Evolutionary conservation across 2,113 vertebrate species (phyloP).

Genomic region (Melanotaenia duboulayi): DNA sequence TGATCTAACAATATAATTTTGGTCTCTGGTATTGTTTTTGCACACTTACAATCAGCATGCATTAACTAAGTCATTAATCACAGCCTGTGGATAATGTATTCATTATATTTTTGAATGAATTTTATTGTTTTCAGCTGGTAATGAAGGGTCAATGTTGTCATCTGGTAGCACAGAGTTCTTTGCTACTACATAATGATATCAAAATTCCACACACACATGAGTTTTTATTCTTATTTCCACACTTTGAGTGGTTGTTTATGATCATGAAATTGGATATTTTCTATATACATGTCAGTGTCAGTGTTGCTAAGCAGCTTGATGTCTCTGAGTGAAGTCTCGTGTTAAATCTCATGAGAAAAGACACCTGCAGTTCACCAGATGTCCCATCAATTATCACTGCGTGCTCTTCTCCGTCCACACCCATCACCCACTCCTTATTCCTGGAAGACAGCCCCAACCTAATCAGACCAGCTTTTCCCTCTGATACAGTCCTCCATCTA

Average conservation of each 20-base stretch:
- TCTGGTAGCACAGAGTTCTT: neutral
- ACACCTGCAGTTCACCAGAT: constrained; percentile 84
- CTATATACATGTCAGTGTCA: neutral
- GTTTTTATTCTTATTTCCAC: too few relatives aligned
- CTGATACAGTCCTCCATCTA: neutral
- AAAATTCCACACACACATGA: neutral
- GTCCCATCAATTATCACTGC: constrained; percentile 82
- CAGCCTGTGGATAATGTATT: neutral
- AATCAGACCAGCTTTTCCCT: constrained; percentile 39
- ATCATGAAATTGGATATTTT: neutral
- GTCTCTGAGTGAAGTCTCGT: constrained; percentile 80
- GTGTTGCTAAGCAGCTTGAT: constrained; percentile 73
- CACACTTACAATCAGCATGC: neutral
- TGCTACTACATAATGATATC: neutral
- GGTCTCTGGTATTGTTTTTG: constrained; percentile 15
- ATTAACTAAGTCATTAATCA: neutral
- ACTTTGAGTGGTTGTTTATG: too few relatives aligned
- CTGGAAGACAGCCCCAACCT: constrained; percentile 37
- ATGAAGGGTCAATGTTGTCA: neutral
- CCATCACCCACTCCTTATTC: constrained; percentile 55
- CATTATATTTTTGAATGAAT: neutral
- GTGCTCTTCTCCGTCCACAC: constrained; percentile 47
- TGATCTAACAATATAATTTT: constrained; percentile 17
- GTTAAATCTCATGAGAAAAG: constrained; percentile 76
- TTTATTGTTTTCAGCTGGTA: constrained; percentile 4